These are phyloP conservation scores for Cantharis nigra DNA, from an alignment of 2,888 invertebrate species.

Conservation along the genomic window DNA sequence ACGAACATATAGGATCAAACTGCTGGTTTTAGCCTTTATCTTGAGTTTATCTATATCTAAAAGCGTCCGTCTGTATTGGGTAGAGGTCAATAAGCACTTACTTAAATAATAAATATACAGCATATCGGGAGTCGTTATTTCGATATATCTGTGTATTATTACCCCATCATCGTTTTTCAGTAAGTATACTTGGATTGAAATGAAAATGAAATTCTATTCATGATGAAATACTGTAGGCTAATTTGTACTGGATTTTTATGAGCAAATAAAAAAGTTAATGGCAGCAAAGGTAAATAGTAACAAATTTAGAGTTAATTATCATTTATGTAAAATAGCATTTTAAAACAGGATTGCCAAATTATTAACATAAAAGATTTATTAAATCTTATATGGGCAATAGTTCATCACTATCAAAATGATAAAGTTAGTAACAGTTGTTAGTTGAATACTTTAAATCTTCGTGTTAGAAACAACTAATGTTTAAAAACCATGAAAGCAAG, in stretches of 20 bases:
- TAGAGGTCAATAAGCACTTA: too few species aligned
- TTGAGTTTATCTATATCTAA: background rate
- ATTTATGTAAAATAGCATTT: conserved; percentile 18
- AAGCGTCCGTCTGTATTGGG: background rate
- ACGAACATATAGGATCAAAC: background rate
- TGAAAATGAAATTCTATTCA: background rate
- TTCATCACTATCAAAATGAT: conserved; percentile 16
- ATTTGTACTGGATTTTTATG: background rate
- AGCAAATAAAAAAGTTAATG: background rate
- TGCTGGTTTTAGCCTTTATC: background rate
- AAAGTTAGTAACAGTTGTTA: conserved; percentile 4
- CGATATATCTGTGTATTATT: too few species aligned
- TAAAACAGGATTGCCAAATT: conserved; percentile 31
- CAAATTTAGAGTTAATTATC: conserved; percentile 34
- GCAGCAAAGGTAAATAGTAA: conserved; percentile 24
- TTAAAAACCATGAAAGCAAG: conserved; percentile 7
- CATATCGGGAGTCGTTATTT: too few species aligned
- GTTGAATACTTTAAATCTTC: conserved; percentile 5
- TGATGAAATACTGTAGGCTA: background rate
- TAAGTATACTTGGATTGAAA: too few species aligned
- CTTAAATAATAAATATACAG: too few species aligned
- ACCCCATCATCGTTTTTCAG: too few species aligned
- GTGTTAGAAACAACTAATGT: conserved; percentile 2
- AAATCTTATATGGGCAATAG: conserved; percentile 18
- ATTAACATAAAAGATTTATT: conserved; percentile 33